Conservation (phyloP, 2,888 invertebrate genomes). For the Hydrotaea cyrtoneurina region DNA sequence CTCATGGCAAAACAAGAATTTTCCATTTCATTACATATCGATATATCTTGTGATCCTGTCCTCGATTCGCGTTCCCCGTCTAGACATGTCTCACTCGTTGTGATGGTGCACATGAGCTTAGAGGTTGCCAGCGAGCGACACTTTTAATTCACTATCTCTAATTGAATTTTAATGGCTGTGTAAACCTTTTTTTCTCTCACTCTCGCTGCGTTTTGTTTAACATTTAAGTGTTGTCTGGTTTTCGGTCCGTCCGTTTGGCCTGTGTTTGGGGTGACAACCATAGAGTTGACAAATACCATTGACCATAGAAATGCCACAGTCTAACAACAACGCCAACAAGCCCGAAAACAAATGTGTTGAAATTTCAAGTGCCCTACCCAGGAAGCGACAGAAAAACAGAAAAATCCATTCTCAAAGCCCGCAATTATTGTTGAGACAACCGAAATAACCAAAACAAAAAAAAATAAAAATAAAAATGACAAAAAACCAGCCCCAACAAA, state of each 20-base stretch:
- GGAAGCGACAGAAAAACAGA: neutral
- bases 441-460: too few relatives aligned
- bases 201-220: slow-evolving; percentile 40
- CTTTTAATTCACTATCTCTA: slow-evolving; percentile 49
- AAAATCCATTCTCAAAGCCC: slow-evolving; percentile 56
- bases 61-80: slow-evolving; percentile 45
- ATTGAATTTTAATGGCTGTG: slow-evolving; percentile 66
- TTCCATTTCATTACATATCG: slow-evolving; percentile 66
- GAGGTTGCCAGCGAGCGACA: slow-evolving; percentile 19
- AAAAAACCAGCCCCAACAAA: slow-evolving; percentile 33
- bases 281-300: slow-evolving; percentile 63
- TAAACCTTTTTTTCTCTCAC: slow-evolving; percentile 40
- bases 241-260: neutral
- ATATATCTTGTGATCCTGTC: slow-evolving; percentile 55
- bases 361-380: slow-evolving; percentile 57
- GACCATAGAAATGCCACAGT: slow-evolving; percentile 65
- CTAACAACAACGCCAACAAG: slow-evolving; percentile 24
- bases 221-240: slow-evolving; percentile 48
- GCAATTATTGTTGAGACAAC: slow-evolving; percentile 63
- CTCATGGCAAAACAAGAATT: slow-evolving; percentile 46
- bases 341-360: slow-evolving; percentile 61
- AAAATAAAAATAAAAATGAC: slow-evolving; percentile 25
- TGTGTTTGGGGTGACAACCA: slow-evolving; percentile 34
- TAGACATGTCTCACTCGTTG: slow-evolving; percentile 51
- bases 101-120: neutral